A percentile compares a stretch with the other conserved stretches of the same genome.
phyloP scores from a whole-genome alignment of 2,797 vertebrate genomes.

The Neosalanx taihuensis region DNA sequence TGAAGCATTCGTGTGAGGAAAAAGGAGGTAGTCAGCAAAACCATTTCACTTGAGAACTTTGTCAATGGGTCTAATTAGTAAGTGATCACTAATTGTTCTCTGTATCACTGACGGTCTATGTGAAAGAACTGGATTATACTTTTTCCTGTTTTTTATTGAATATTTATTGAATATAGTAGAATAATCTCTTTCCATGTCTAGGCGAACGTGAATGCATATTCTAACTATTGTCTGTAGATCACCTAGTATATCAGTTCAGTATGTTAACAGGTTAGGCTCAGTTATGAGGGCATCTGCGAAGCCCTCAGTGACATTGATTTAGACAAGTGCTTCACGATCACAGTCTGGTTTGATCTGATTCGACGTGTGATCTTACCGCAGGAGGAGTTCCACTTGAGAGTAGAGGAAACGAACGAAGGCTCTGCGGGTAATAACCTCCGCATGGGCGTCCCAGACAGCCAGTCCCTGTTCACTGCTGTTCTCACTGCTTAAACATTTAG shows the following conservation, averaged over 20 bases:
- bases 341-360: not conserved
- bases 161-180: too few relatives aligned
- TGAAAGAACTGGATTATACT: too few relatives aligned
- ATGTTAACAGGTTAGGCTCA: not conserved
- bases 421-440: conserved; percentile 81
- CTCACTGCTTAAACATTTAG: conserved; percentile 82
- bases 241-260: not conserved
- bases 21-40: too few relatives aligned
- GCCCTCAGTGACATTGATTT: too few relatives aligned
- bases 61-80: not conserved
- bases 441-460: conserved; percentile 82
- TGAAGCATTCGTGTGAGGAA: not conserved
- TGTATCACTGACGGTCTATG: too few relatives aligned
- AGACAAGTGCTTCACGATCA: not conserved
- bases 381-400: conserved; percentile 83
- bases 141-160: too few relatives aligned
- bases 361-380: conserved; percentile 69
- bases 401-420: conserved; percentile 87
- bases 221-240: not conserved
- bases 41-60: not conserved
- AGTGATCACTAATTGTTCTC: not conserved
- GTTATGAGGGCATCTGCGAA: too few relatives aligned
- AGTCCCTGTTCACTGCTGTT: conserved; percentile 70
- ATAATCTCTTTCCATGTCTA: too few relatives aligned
- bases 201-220: too few relatives aligned